Evolutionary conservation across 2,888 invertebrate genomes (phyloP).

Genomic region (Caenorhabditis parvicauda): DNA sequence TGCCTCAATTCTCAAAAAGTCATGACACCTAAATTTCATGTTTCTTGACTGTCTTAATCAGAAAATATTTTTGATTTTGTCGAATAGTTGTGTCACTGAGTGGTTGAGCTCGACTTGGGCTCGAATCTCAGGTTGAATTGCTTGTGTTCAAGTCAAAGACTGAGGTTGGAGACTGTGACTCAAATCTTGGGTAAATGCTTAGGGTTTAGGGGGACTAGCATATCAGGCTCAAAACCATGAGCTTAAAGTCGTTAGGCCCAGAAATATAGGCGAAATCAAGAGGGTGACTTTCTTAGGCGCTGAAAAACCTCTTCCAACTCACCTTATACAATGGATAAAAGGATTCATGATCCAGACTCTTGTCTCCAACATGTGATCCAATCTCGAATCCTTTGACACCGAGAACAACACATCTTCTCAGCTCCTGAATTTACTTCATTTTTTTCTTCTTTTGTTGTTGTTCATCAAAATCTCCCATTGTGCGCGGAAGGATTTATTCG

Average conservation of each 20-base stretch:
- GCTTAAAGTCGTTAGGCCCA: background rate
- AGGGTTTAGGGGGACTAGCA: too few species aligned
- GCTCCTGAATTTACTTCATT: constrained; percentile 65
- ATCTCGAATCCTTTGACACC: constrained; percentile 68
- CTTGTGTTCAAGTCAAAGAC: too few species aligned
- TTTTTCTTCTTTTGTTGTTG: background rate
- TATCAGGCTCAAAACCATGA: background rate
- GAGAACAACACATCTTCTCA: constrained; percentile 65
- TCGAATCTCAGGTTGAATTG: too few species aligned
- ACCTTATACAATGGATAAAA: constrained; percentile 68
- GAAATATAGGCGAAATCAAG: too few species aligned
- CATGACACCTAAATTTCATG: background rate
- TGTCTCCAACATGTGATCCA: constrained; percentile 69
- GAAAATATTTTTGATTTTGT: background rate
- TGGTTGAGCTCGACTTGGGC: too few species aligned
- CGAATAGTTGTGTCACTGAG: too few species aligned
- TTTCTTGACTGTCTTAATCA: background rate
- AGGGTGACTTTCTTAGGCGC: too few species aligned
- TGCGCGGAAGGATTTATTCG: too few species aligned
- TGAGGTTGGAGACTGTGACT: too few species aligned
- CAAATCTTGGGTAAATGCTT: too few species aligned
- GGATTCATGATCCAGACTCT: constrained; percentile 67
- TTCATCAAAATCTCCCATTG: background rate
- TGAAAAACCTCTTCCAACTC: background rate
- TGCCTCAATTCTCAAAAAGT: too few species aligned